These are phyloP conservation scores for Mormyrops boulengeri DNA, from an alignment of 2,797 vertebrate species.

Conservation along the genomic window DNA sequence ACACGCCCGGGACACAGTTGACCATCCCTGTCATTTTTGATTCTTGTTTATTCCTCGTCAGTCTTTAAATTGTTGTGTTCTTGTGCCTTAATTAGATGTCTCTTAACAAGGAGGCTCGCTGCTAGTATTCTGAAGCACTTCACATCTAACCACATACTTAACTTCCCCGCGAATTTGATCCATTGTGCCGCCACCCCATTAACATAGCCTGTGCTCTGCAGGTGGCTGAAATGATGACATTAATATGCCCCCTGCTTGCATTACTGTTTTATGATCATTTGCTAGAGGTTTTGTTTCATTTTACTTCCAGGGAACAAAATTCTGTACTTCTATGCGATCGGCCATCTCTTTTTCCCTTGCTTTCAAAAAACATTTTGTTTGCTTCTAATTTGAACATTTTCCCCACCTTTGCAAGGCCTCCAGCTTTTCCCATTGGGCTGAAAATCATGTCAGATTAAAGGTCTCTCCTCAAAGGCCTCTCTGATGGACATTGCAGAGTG, in stretches of 20 bases:
- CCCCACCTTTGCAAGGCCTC: background rate
- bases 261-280: background rate
- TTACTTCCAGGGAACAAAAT: background rate
- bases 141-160: background rate
- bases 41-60: background rate
- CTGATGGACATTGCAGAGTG: constrained; percentile 13
- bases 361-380: background rate
- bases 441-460: constrained; percentile 18
- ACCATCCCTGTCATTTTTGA: constrained; percentile 1
- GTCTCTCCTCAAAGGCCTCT: constrained; percentile 20
- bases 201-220: background rate
- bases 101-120: background rate
- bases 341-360: background rate
- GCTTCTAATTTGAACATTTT: background rate
- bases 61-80: background rate
- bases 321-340: background rate
- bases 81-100: constrained; percentile 21
- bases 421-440: background rate
- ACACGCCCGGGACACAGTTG: background rate
- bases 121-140: background rate
- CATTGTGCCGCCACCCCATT: background rate
- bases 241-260: background rate
- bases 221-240: background rate
- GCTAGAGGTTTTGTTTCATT: background rate
- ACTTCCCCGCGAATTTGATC: background rate